Evolutionary conservation across 2,797 vertebrate genomes (phyloP).

Genomic region (Cyclura pinguis): DNA sequence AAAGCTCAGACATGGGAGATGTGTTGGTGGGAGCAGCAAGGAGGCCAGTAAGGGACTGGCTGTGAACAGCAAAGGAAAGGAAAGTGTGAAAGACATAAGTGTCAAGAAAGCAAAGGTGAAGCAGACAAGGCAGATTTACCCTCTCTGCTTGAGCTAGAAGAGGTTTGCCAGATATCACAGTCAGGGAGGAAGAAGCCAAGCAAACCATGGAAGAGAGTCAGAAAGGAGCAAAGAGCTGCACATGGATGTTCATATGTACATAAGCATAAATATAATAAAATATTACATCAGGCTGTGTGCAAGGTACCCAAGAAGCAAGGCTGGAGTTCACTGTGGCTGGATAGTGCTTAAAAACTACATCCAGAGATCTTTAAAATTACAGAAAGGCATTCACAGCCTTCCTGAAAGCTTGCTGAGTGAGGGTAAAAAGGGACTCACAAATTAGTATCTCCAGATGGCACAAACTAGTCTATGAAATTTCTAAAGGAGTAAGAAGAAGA

Average conservation of each 20-base stretch:
- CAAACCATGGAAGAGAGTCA: too few species aligned
- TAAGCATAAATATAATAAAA: background rate
- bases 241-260: background rate
- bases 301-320: background rate
- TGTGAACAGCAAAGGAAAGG: too few species aligned
- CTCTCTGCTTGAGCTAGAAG: too few species aligned
- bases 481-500: background rate
- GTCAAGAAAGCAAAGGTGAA: too few species aligned
- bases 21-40: too few species aligned
- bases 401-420: background rate
- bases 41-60: too few species aligned
- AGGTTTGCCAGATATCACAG: too few species aligned
- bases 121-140: too few species aligned
- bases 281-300: background rate
- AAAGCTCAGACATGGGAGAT: too few species aligned
- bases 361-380: background rate
- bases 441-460: background rate
- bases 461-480: background rate
- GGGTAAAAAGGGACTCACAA: background rate
- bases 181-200: too few species aligned
- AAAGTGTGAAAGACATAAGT: too few species aligned
- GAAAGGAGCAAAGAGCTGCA: too few species aligned
- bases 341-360: background rate
- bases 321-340: background rate
- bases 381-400: background rate